Base-by-base conservation (phyloP, 2,888 invertebrate species). In the Rhingia rostrata region DNA sequence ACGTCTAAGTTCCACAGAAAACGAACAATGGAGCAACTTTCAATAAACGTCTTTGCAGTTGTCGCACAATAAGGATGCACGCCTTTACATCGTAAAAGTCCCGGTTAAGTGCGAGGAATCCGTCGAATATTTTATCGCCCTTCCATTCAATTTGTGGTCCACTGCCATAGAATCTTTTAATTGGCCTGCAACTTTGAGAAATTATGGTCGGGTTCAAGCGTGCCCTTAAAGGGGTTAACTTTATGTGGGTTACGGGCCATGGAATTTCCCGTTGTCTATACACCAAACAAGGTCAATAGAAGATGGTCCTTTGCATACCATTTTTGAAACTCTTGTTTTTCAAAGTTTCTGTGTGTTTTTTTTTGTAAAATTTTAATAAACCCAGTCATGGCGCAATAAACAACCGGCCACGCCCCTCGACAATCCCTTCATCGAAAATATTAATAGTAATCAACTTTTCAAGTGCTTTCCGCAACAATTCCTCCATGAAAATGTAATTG, bases 391-490 rank as follows among this genome's bases (percentile, higher is more conserved):
- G 70, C 58, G 58, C 64, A 69, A 45, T 73, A 83, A 79, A 73
- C 56, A 73, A 78, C 47, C 22, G 12, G 22, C 58, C 12, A 43
- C 4, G 37, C 33, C 45, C 4, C 22, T 41, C 30, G 9, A n/a
- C 5, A 6, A 54, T 4, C 43, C 43, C 43, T 43, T 6, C 35
- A 22, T 60, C 49, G 67, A 73, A 73, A 78, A 73, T 64, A 69
- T 84, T 84, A 80, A 84, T 84, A 84, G 75, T 79, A 84, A 84
- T 84, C 84, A 84, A 79, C 74, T 74, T 84, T 72, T 80, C 80
- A 70, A 84, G 80, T 80, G 80, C 80, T 80, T 84, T 84, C 80
- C 84, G 84, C 83, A 83, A 84, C 84, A 84, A 80, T 84, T 84
- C 80, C 80, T 70, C 74, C 84, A 84, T 80, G 70, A 80, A 84